Base-by-base conservation (phyloP, 1,140 invertebrate genomes). In the Anthonomus grandis region DNA sequence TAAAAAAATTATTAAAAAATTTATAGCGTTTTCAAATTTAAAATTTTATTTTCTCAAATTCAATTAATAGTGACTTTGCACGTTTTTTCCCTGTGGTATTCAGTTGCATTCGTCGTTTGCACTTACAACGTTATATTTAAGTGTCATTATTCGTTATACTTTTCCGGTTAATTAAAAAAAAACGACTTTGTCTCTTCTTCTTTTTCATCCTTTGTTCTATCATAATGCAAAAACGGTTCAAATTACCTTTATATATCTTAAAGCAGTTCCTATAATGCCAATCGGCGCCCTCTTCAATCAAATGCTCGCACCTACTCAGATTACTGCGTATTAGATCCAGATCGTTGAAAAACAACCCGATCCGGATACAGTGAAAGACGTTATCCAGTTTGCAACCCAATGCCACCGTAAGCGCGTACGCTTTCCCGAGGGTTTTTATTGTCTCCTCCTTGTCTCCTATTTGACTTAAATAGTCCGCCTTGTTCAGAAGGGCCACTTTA, bases 251-350 rank as follows among this genome's bases (percentile, higher is more conserved):
- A 71, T 93, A 93, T 2, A 90, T 89, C 72, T 98, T 97, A 1
- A 98, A 76, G 59, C 96, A 85, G 74, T 99, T 99, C 58, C 95
- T 83, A 46, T 95, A 84, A 68, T 98, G 93, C 96, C 95, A 99
- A 74, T 99, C 96, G 24, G 95, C 96, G 59, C 95, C 95, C 78
- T 97, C 91, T 75, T 96, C 93, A 63, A 97, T 94, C 36, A 96
- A 19, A 9, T 53, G 37, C 39, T 64, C 57, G 17, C 51, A 50
- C 23, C 39, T 48, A 31, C 41, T 41, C 19, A 66, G 31, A 38
- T 64, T 57, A 13, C 23, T 46, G 21, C 36, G 38, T 15, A 66
- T 64, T 24, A 66, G 80, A 74, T 91, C 86, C 69, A 94, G 89
- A 72, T 96, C 91, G 47, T 82, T 68, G 70, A 92, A 93, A 70